phyloP scores from a whole-genome alignment of 2,113 vertebrate species.

The Crocuta crocuta region DNA sequence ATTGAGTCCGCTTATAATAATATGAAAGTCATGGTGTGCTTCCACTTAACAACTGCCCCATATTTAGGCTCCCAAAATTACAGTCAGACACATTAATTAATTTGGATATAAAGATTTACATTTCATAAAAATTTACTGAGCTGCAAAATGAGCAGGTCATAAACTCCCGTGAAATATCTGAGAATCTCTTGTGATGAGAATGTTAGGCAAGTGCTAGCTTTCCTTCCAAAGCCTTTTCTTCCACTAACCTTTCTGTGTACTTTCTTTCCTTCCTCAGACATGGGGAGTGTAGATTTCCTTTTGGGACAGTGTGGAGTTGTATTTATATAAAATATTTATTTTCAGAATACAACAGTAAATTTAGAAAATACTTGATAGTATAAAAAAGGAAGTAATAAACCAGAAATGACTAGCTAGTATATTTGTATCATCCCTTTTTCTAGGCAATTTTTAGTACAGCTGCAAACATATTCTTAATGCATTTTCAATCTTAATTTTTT shows the following conservation, averaged over 20 bases:
- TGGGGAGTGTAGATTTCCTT: background rate
- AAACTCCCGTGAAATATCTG: background rate
- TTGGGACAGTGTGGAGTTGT: background rate
- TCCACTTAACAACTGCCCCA: background rate
- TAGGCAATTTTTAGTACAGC: background rate
- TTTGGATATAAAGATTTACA: constrained; percentile 50
- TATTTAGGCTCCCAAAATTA: background rate
- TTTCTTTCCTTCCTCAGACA: background rate
- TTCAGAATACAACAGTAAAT: constrained; percentile 24
- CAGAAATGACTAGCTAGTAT: background rate
- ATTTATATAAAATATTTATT: constrained; percentile 23
- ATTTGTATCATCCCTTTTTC: background rate
- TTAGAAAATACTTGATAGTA: constrained; percentile 19
- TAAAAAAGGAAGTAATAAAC: background rate
- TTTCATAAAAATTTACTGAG: constrained; percentile 42
- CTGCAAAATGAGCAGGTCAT: background rate
- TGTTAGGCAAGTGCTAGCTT: background rate
- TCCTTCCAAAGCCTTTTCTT: background rate
- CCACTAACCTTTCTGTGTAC: background rate
- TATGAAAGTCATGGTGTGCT: background rate
- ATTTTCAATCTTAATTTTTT: background rate
- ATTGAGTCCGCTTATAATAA: background rate
- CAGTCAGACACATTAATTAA: background rate
- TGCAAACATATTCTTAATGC: background rate
- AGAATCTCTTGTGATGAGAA: background rate